Evolutionary conservation across 2,797 vertebrate genomes (phyloP), one percentile per base, ranked within the genome.

Genomic region (Crypturellus tataupa): DNA sequence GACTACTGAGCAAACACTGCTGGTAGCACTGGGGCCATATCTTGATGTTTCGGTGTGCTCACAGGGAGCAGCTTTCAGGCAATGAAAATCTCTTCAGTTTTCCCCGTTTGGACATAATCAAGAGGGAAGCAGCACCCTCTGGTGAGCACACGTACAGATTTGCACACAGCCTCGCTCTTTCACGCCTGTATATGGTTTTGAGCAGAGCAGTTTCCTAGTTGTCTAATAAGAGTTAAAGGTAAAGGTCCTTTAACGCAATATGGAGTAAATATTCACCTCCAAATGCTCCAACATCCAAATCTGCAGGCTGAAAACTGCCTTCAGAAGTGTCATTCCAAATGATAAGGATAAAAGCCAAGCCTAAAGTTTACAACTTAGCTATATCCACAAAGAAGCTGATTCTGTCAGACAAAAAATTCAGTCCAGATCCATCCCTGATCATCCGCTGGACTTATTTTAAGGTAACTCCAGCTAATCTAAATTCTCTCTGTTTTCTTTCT

Each of bases 71-170:
- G 58, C 44, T 73, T 73, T 65, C 35, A 47, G 42, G 40, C 62
- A 88, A 70, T 0, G 47, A 49, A 47, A 37, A 31, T 8, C 63
- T 76, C 59, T 91, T 23, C 35, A 79, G 42, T 72, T 80, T 85
- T 80, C 46, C 25, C 88, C 33, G 35, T 83, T 81, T 70, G 53
- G 47, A 78, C 72, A 51, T 69, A 75, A 90, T 85, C 31, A 46
- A 39, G 92, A 95, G 81, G 83, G 63, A 95, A 94, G 93, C 46
- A 95, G 94, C 93, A 95, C 97, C 96, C 94, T 92, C 95, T 96
- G 93, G 92, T 95, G 96, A 96, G 75, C 69, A 47, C 31, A 4
- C 29, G 44, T n/a, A 23, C 46, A 21, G 25, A 65, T 47, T 84
- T 33, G 17, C 62, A 91, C 93, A 86, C 4, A 71, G 46, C 20